Conservation (phyloP, 2,113 vertebrate species). For the Cepphus grylle region DNA sequence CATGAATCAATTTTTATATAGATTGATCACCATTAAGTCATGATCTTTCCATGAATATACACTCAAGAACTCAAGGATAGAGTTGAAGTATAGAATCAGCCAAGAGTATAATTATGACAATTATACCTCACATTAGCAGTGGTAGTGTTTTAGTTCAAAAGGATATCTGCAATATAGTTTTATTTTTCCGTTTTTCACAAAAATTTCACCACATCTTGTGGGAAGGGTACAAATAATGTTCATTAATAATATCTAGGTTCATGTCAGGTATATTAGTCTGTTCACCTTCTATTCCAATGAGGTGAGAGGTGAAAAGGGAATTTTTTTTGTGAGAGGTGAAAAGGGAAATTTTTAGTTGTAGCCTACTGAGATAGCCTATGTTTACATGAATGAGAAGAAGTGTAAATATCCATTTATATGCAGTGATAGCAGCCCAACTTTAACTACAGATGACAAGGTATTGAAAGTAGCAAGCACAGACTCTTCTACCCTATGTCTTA, state of each 20-base stretch:
- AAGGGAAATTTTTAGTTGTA: not conserved
- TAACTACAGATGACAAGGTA: not conserved
- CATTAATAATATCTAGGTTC: not conserved
- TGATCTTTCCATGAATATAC: not conserved
- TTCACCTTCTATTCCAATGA: not conserved
- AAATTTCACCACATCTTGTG: not conserved
- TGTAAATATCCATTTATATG: not conserved
- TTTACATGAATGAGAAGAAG: not conserved
- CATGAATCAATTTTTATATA: not conserved
- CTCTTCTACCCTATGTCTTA: not conserved
- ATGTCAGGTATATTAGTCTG: not conserved
- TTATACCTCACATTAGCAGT: not conserved
- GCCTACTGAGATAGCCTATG: not conserved
- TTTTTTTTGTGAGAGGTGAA: not conserved
- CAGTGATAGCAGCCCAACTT: not conserved
- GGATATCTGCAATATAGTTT: not conserved
- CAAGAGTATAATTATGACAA: not conserved
- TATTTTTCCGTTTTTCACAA: not conserved
- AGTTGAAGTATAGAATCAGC: not conserved
- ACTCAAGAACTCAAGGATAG: not conserved
- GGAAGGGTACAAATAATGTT: not conserved
- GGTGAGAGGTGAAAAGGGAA: not conserved
- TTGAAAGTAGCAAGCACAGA: not conserved
- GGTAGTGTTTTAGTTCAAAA: not conserved
- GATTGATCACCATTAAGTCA: conserved; percentile 5